A percentile compares a stretch with the other conserved stretches of the same genome.
Conservation (phyloP, 1,140 invertebrate genomes). For the Ceratitis capitata region DNA sequence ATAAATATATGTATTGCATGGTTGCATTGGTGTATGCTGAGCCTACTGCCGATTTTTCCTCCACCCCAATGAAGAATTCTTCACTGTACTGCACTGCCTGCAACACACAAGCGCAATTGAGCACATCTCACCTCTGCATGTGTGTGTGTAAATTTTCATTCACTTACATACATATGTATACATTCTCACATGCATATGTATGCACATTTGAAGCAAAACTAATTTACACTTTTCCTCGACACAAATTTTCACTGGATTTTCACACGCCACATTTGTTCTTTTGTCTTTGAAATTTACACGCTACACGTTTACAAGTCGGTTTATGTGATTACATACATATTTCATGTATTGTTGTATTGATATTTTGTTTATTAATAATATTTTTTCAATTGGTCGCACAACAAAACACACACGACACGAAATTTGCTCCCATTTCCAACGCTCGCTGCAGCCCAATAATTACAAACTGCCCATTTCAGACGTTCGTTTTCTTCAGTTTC, state of each 20-base stretch:
- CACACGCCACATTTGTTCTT: not conserved
- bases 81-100: not conserved
- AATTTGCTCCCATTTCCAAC: conserved; percentile 17
- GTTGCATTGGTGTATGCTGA: conserved; percentile 7
- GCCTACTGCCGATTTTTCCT: not conserved
- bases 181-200: not conserved
- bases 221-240: conserved; percentile 19
- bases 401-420: conserved; percentile 29
- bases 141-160: not conserved
- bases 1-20: not conserved
- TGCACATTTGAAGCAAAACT: not conserved
- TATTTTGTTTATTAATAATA: conserved; percentile 18
- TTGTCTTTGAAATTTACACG: not conserved
- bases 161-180: not conserved
- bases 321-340: not conserved
- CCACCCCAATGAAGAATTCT: not conserved
- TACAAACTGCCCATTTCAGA: conserved; percentile 11
- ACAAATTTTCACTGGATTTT: conserved; percentile 32
- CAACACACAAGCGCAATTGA: not conserved
- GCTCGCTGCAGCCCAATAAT: conserved; percentile 18
- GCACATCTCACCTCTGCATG: not conserved
- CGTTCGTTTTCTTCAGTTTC: not conserved
- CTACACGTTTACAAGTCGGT: not conserved
- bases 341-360: not conserved
- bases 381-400: not conserved